Evolutionary conservation across 2,113 vertebrate species (phyloP).

Genomic region (Elanus axillaris): DNA sequence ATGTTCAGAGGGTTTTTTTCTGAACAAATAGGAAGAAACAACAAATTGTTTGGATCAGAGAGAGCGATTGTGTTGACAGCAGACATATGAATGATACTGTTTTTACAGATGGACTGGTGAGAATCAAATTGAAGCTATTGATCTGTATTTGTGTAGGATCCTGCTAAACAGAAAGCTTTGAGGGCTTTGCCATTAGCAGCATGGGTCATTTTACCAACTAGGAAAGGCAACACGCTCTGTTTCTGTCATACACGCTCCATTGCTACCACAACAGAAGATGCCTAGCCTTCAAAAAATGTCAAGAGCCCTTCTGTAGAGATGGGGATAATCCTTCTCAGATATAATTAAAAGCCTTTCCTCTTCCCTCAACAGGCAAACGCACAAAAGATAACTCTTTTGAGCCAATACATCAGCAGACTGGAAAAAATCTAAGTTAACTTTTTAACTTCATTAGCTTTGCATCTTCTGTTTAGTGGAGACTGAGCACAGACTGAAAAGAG

Average conservation of each 20-base stretch:
- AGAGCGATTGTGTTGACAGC: slow-evolving; percentile 17
- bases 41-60: slow-evolving; percentile 36
- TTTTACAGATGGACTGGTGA: slow-evolving; percentile 56
- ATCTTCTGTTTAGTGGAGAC: background rate
- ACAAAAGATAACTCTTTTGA: background rate
- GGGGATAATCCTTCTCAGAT: background rate
- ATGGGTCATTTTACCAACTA: slow-evolving; percentile 16
- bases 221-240: background rate
- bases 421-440: background rate
- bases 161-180: slow-evolving; percentile 33
- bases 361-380: background rate
- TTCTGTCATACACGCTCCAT: background rate
- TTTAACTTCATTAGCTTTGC: background rate
- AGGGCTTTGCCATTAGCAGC: slow-evolving; percentile 14
- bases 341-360: slow-evolving; percentile 27
- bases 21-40: slow-evolving; percentile 34
- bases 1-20: background rate
- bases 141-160: slow-evolving; percentile 42
- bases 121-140: slow-evolving; percentile 54
- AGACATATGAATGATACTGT: slow-evolving; percentile 42
- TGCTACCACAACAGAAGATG: background rate
- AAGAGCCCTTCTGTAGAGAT: slow-evolving; percentile 12
- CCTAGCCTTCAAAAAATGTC: slow-evolving; percentile 17
- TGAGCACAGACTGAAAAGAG: background rate
- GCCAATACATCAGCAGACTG: background rate